Base-by-base conservation (phyloP, 2,113 vertebrate genomes). In the Cercocebus atys region DNA sequence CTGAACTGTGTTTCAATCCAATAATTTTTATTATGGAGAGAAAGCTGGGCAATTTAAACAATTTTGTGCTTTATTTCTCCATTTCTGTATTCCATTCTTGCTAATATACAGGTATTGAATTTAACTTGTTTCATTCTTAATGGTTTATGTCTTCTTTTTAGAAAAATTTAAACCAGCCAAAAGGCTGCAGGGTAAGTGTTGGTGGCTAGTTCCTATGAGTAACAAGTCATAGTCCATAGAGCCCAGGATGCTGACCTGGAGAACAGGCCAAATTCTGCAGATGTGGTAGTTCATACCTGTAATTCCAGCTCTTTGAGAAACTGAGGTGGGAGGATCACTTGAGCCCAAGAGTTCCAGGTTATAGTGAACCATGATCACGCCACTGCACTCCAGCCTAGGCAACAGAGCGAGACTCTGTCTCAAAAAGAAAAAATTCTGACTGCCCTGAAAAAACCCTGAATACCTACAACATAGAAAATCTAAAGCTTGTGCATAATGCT, bases 11-110 rank as follows among this genome's bases (percentile, higher is more conserved):
- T 97, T 94, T 97, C 93, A 83, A 59, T 66, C 52, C 64, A 91
- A 82, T 87, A 89, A 79, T 84, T 94, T 96, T 96, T 95, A 90
- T 96, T 89, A 92, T 35, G 43, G 93, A 96, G 91, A 91, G 52
- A 96, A 92, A 72, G n/a, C 85, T 85, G 73, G 32, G 82, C 43
- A 88, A 88, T 95, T 92, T 89, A 92, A 97, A 78, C 94, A 97
- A 94, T 90, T 96, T 75, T 20, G 59, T 93, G 52, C 85, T 93
- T 92, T 78, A 72, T 80, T 90, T 95, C 78, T 97, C 78, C 80
- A 92, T 94, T 90, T 78, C 87, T 93, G 14, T 88, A 88, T 79
- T 97, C 84, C 23, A 50, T 76, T 88, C 72, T 84, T 76, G 76
- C 80, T 97, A 72, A 96, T 90, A 76, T 90, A 45, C 72, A 68